A percentile compares a stretch with the other conserved stretches of the same genome.
Conservation (phyloP, 2,888 invertebrate genomes). For the Drosophila mimetica region DNA sequence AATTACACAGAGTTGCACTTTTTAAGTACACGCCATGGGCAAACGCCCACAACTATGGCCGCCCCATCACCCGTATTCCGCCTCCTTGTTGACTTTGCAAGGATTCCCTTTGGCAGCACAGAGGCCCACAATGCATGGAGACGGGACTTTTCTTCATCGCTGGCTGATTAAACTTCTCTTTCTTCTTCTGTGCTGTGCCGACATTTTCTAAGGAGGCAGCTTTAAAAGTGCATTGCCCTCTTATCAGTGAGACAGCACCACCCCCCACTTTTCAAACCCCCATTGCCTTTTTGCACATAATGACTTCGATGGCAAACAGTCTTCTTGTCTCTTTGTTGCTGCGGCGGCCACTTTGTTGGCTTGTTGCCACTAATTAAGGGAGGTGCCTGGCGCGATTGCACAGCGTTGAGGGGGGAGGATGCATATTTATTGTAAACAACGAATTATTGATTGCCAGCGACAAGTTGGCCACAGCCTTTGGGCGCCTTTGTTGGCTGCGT, state of each 20-base stretch:
- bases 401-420: conserved; percentile 7
- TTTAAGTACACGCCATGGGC: conserved; percentile 45
- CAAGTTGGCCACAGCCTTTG: conserved; percentile 31
- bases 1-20: conserved; percentile 58
- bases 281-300: conserved; percentile 16
- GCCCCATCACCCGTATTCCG: background rate
- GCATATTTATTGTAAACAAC: conserved; percentile 67
- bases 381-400: conserved; percentile 10
- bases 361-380: conserved; percentile 68
- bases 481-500: conserved; percentile 25
- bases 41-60: conserved; percentile 31
- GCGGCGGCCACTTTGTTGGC: conserved; percentile 31
- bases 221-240: conserved; percentile 61
- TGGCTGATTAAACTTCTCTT: conserved; percentile 60
- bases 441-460: conserved; percentile 68
- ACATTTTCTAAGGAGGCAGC: conserved; percentile 9
- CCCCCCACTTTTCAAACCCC: background rate
- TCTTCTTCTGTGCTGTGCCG: background rate
- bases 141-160: conserved; percentile 20
- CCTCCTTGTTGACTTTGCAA: conserved; percentile 49
- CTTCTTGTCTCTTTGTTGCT: conserved; percentile 51
- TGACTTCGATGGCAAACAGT: conserved; percentile 56
- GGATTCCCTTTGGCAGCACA: conserved; percentile 50
- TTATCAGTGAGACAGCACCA: conserved; percentile 45
- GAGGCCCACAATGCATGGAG: conserved; percentile 9